These are phyloP conservation scores for Callimorpha dominula DNA, from an alignment of 2,888 invertebrate species.

Conservation along the genomic window DNA sequence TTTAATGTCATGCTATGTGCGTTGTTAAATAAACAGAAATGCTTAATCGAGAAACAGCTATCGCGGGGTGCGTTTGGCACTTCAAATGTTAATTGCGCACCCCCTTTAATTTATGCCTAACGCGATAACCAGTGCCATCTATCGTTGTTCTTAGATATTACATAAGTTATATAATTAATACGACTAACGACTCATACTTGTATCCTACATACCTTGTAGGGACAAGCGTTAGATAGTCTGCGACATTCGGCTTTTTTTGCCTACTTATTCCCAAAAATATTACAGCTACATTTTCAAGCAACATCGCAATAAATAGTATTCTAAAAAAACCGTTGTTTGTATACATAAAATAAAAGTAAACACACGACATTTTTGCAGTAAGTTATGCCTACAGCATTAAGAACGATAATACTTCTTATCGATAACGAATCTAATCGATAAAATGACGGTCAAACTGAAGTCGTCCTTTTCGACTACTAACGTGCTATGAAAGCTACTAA, in stretches of 20 bases:
- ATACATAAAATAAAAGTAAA: not conserved
- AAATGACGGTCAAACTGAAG: constrained; percentile 1
- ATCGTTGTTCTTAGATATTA: constrained; percentile 20
- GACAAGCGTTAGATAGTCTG: not conserved
- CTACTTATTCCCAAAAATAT: not conserved
- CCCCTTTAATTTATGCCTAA: constrained; percentile 29
- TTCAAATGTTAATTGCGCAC: constrained; percentile 41
- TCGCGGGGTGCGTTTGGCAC: constrained; percentile 26
- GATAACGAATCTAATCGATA: not conserved
- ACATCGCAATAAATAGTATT: not conserved
- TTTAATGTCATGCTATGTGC: constrained; percentile 6
- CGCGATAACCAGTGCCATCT: constrained; percentile 26
- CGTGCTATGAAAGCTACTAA: too few relatives aligned
- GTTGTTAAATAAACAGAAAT: constrained; percentile 26
- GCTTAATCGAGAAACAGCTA: constrained; percentile 30
- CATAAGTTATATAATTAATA: not conserved
- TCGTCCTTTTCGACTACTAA: too few relatives aligned
- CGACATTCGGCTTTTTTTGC: not conserved
- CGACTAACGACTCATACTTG: not conserved
- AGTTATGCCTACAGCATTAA: not conserved
- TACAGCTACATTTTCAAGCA: not conserved
- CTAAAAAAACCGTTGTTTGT: not conserved
- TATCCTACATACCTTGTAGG: not conserved
- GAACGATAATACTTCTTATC: not conserved
- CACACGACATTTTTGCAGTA: not conserved